phyloP scores from a whole-genome alignment of 2,797 vertebrate genomes.

The Coracias cyanogaster region DNA sequence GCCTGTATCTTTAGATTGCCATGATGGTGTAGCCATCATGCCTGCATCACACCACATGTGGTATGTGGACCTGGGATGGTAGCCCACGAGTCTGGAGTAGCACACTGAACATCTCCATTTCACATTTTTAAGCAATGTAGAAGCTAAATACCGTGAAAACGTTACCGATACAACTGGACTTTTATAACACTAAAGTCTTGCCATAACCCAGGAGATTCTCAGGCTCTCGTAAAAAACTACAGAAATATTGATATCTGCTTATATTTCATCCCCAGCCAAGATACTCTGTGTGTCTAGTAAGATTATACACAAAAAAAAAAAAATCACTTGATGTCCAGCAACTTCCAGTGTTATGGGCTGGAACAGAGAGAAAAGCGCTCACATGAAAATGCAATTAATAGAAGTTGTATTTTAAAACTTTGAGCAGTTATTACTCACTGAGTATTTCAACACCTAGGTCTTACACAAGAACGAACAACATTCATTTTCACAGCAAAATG shows the following conservation, averaged over 20 bases:
- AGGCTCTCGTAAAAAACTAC: fast-evolving
- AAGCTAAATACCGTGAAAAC: background rate
- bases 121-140: fast-evolving
- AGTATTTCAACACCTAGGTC: background rate
- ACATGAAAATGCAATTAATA: background rate
- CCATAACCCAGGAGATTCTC: background rate
- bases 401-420: background rate
- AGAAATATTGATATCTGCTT: background rate
- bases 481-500: background rate
- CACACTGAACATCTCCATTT: fast-evolving
- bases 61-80: background rate
- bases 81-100: fast-evolving
- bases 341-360: background rate
- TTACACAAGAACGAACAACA: fast-evolving
- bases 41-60: fast-evolving
- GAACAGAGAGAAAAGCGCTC: background rate
- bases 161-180: fast-evolving
- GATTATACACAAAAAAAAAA: background rate
- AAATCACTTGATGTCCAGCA: background rate
- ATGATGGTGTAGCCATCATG: fast-evolving
- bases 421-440: background rate
- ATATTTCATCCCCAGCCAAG: background rate
- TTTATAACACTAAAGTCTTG: background rate
- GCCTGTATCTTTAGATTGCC: fast-evolving
- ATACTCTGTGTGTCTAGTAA: background rate